These are phyloP conservation scores for Euclidia mi DNA, from an alignment of 2,888 invertebrate genomes.

Conservation along the genomic window DNA sequence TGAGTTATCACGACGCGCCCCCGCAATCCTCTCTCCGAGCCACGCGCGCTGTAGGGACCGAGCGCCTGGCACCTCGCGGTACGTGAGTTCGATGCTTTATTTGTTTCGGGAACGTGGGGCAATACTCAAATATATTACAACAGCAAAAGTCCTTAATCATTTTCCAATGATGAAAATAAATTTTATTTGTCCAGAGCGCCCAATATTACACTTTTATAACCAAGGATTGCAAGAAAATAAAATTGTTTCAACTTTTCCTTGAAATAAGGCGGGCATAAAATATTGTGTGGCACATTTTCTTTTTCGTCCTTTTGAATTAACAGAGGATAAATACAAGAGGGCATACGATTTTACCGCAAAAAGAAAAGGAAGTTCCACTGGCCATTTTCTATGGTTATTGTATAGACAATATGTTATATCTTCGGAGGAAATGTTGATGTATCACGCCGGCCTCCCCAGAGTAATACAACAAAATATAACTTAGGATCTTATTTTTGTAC, in stretches of 20 bases:
- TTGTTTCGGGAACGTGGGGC: constrained; percentile 35
- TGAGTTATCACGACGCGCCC: constrained; percentile 51
- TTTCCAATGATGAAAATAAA: constrained; percentile 1
- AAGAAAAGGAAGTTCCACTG: constrained; percentile 41
- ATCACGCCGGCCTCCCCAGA: constrained; percentile 47
- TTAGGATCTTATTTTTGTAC: constrained; percentile 51
- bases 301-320: constrained; percentile 20
- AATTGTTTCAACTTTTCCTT: constrained; percentile 7
- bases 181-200: not conserved
- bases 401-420: constrained; percentile 44
- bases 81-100: constrained; percentile 33
- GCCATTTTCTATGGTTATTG: constrained; percentile 34
- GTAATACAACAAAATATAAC: constrained; percentile 54
- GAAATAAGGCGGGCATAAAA: constrained; percentile 6
- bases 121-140: constrained; percentile 10
- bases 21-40: constrained; percentile 40
- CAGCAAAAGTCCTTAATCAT: not conserved
- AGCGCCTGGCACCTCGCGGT: constrained; percentile 35
- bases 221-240: constrained; percentile 1
- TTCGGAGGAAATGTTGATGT: constrained; percentile 53
- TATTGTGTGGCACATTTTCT: constrained; percentile 2
- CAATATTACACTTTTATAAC: too few relatives aligned
- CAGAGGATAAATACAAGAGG: constrained; percentile 13
- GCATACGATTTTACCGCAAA: constrained; percentile 35
- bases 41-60: constrained; percentile 14